Percentiles rank a stretch among this genome's conserved stretches.
phyloP scores from a whole-genome alignment of 2,888 invertebrate species.

The Eupithecia subfuscata region DNA sequence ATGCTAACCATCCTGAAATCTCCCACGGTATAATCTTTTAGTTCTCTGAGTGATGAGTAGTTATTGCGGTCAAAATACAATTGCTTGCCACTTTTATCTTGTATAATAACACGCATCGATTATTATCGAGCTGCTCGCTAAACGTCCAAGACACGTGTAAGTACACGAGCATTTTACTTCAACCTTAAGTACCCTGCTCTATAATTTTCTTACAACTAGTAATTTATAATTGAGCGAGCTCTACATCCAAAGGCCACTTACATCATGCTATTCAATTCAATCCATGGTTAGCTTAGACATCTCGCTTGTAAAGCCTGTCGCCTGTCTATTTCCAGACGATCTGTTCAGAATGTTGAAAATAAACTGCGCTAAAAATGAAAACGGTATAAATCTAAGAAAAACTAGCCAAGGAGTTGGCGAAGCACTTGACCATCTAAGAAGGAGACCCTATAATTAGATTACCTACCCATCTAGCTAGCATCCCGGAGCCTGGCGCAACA shows the following conservation, averaged over 20 bases:
- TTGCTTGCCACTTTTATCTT: slow-evolving; percentile 47
- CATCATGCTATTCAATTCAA: slow-evolving; percentile 30
- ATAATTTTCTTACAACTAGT: slow-evolving; percentile 43
- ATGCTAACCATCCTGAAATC: slow-evolving; percentile 36
- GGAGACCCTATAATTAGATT: slow-evolving; percentile 76
- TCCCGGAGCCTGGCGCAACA: slow-evolving; percentile 63
- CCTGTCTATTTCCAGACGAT: slow-evolving; percentile 30
- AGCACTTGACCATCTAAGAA: slow-evolving; percentile 60
- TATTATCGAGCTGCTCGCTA: slow-evolving; percentile 50
- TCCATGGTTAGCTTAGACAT: slow-evolving; percentile 26
- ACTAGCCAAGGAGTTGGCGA: slow-evolving; percentile 57
- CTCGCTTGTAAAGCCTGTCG: slow-evolving; percentile 31
- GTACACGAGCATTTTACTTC: slow-evolving; percentile 36
- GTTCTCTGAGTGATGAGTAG: slow-evolving; percentile 48
- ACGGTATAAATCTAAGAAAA: slow-evolving; percentile 55
- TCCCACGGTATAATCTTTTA: slow-evolving; percentile 53
- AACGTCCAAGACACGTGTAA: slow-evolving; percentile 49
- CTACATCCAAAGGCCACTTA: slow-evolving; percentile 30
- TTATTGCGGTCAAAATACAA: slow-evolving; percentile 48
- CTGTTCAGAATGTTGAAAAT: slow-evolving; percentile 41
- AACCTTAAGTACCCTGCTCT: slow-evolving; percentile 24
- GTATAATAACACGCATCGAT: slow-evolving; percentile 52
- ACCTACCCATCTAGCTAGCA: slow-evolving; percentile 68
- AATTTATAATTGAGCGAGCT: slow-evolving; percentile 32
- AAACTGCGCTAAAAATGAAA: slow-evolving; percentile 42